Percentiles rank a stretch among this genome's conserved stretches.
These are phyloP conservation scores for Sminthurinus signatus DNA, from an alignment of 1,140 invertebrate genomes.

Conservation along the genomic window DNA sequence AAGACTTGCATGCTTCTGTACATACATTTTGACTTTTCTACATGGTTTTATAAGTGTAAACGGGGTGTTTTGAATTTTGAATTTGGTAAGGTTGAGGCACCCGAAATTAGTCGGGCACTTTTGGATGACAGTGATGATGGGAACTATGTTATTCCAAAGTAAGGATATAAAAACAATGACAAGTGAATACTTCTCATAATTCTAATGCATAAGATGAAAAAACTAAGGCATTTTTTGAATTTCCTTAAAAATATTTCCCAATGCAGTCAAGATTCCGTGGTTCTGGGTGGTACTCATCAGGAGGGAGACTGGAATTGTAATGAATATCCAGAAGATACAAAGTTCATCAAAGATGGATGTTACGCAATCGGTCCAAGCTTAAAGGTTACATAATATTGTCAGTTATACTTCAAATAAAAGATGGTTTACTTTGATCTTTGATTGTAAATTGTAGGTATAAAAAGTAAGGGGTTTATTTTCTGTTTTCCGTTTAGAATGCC, in stretches of 20 bases:
- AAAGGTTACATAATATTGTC: constrained; percentile 53
- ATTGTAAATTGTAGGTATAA: too few species aligned
- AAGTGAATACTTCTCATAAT: too few species aligned
- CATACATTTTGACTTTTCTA: too few species aligned
- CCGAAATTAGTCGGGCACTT: constrained; percentile 55
- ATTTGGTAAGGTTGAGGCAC: constrained; percentile 59
- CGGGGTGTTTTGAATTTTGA: too few species aligned
- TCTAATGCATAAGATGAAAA: background rate
- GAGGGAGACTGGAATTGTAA: constrained; percentile 55
- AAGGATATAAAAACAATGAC: constrained; percentile 42
- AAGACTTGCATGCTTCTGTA: background rate
- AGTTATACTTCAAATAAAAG: too few species aligned
- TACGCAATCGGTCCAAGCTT: constrained; percentile 54
- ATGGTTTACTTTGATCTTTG: too few species aligned
- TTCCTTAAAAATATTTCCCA: too few species aligned
- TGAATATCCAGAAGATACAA: constrained; percentile 52
- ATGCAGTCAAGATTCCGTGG: constrained; percentile 57
- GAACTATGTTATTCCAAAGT: constrained; percentile 71
- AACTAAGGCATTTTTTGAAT: constrained; percentile 25
- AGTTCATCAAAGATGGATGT: constrained; percentile 60
- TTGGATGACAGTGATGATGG: constrained; percentile 54
- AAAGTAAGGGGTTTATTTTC: too few species aligned
- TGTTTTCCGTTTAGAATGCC: too few species aligned
- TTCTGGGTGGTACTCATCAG: constrained; percentile 69
- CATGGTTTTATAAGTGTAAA: constrained; percentile 34